A percentile compares a stretch with the other conserved stretches of the same genome.
These are phyloP conservation scores for Drosophila busckii DNA, from an alignment of 1,140 invertebrate genomes.

Conservation along the genomic window DNA sequence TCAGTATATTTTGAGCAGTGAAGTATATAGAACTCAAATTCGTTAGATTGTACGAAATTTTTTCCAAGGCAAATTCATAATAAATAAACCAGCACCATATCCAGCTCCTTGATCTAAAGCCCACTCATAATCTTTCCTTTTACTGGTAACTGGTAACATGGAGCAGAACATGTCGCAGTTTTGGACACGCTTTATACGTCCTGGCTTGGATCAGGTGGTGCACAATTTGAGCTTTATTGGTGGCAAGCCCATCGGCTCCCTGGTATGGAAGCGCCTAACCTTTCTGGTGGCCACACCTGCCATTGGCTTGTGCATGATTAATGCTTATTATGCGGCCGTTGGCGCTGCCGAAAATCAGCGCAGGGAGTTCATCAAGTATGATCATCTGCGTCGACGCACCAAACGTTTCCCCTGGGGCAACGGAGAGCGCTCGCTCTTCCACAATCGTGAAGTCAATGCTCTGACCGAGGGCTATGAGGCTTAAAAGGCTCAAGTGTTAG, in stretches of 20 bases:
- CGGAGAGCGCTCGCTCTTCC: slow-evolving; percentile 88
- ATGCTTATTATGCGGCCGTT: slow-evolving; percentile 83
- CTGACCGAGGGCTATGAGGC: slow-evolving; percentile 89
- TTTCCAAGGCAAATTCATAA: too few species aligned
- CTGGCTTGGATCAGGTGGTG: neutral
- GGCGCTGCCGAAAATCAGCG: slow-evolving; percentile 78
- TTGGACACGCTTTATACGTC: slow-evolving; percentile 19
- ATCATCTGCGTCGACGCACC: slow-evolving; percentile 85
- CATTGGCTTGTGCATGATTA: slow-evolving; percentile 83
- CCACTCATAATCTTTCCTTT: too few species aligned
- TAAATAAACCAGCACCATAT: too few species aligned
- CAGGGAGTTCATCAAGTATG: slow-evolving; percentile 84
- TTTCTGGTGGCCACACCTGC: slow-evolving; percentile 86
- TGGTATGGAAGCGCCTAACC: slow-evolving; percentile 84
- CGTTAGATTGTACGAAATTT: too few species aligned
- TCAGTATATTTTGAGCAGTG: too few species aligned
- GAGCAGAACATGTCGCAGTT: slow-evolving; percentile 21
- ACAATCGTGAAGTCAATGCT: slow-evolving; percentile 87
- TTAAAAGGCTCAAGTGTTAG: slow-evolving; percentile 8
- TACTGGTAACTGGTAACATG: neutral
- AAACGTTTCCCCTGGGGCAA: slow-evolving; percentile 93
- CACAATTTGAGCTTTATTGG: slow-evolving; percentile 2
- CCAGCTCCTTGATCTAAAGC: too few species aligned
- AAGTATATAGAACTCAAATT: too few species aligned
- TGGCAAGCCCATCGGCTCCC: neutral